Evolutionary conservation across 2,113 vertebrate genomes (phyloP), one percentile per base, ranked within the genome.

Genomic region (Pithys albifrons): DNA sequence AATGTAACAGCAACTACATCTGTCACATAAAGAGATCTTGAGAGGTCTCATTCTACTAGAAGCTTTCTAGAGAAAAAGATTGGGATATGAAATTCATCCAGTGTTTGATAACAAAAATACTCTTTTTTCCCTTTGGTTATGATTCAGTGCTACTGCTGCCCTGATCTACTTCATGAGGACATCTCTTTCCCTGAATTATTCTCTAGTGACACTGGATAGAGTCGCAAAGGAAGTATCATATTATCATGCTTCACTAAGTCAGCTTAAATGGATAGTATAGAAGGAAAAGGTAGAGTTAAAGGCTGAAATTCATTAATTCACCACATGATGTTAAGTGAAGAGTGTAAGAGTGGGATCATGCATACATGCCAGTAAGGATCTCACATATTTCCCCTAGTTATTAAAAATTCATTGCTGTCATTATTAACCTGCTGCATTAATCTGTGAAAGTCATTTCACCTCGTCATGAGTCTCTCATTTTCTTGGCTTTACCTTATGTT

Each of bases 281-380:
- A 76, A 75, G 19, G 61, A 65, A 95, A 93, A 86, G 23, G 19
- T 28, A 94, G 49, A 94, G 52, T 74, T 85, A 65, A 84, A 91
- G 49, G 23, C 43, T 55, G 58, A 97, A 84, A 65, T 41, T 78
- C 35, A 11, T 73, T 75, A 89, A 75, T 89, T 92, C 48, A n/a
- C 25, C 43, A 7, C 7, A 22, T 67, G 58, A 67, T 82, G 62
- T 93, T 93, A 94, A 95, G 28, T 29, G 74, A 95, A 43, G 20
- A 66, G 24, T 14, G 23, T 33, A 78, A 77, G 43, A 86, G 12
- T 14, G 45, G 33, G 81, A 59, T 59, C 5, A 6, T 41, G 65
- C 41, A 51, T 65, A 80, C 24, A 12, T 62, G 75, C 23, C 33
- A 80, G 17, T 29, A 66, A 78, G n/a, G 39, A 67, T 52, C 85